phyloP scores from a whole-genome alignment of 2,797 vertebrate genomes.

The Squalus acanthias region DNA sequence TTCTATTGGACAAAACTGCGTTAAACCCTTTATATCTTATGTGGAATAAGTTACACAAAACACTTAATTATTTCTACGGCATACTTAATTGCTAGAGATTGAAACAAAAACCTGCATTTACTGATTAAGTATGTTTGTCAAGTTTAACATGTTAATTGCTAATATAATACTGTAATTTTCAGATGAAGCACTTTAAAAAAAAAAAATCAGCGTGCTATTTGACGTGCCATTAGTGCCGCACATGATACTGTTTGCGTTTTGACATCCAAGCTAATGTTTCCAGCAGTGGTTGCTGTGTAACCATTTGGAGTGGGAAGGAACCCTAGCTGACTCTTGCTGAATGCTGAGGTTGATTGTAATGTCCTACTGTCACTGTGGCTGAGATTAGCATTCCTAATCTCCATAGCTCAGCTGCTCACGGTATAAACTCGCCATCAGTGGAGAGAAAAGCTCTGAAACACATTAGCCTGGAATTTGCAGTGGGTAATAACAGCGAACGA shows the following conservation, averaged over 20 bases:
- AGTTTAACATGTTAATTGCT: not conserved
- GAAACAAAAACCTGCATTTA: not conserved
- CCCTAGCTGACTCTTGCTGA: not conserved
- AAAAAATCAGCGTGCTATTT: not conserved
- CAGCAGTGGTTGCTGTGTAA: not conserved
- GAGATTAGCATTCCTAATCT: not conserved
- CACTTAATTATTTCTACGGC: too few relatives aligned
- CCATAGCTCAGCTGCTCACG: not conserved
- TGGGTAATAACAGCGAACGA: too few relatives aligned
- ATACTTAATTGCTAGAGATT: too few relatives aligned
- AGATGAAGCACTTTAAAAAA: not conserved
- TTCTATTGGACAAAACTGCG: too few relatives aligned
- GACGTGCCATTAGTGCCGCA: not conserved
- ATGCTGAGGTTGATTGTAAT: not conserved
- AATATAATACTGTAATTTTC: not conserved
- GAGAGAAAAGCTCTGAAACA: not conserved
- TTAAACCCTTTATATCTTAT: too few relatives aligned
- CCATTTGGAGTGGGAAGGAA: not conserved
- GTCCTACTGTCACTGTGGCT: not conserved
- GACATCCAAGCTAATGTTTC: not conserved
- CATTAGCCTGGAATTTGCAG: too few relatives aligned
- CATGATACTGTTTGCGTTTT: not conserved
- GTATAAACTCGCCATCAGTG: not conserved
- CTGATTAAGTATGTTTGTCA: not conserved
- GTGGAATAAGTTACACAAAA: too few relatives aligned